phyloP scores from a whole-genome alignment of 2,797 vertebrate genomes.

The Staurois parvus region DNA sequence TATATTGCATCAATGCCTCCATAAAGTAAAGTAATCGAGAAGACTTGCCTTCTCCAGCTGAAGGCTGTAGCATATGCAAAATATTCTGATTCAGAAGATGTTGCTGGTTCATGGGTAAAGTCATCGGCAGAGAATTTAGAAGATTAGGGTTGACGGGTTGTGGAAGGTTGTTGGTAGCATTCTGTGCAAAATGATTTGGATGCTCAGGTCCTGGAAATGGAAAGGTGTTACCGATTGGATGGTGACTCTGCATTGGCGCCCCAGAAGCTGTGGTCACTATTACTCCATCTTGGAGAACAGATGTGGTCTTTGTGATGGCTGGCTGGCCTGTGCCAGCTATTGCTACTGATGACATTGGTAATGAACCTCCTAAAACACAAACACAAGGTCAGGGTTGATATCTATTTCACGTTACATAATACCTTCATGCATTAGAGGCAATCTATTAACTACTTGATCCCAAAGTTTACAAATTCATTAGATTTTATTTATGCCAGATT shows the following conservation, averaged over 20 bases:
- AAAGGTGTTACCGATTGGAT: conserved; percentile 77
- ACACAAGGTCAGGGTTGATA: background rate
- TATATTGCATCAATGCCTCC: background rate
- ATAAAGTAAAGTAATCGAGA: background rate
- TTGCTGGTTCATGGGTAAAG: conserved; percentile 83
- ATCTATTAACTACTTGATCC: background rate
- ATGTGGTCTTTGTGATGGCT: conserved; percentile 83
- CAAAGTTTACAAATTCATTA: background rate
- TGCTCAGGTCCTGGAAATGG: conserved; percentile 79
- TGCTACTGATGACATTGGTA: conserved; percentile 77
- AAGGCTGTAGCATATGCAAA: conserved; percentile 83
- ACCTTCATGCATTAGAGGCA: background rate
- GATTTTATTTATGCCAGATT: background rate
- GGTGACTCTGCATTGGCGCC: conserved; percentile 77
- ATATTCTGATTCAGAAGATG: conserved; percentile 87
- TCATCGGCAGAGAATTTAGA: conserved; percentile 80
- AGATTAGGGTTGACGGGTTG: conserved; percentile 82
- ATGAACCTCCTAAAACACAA: conserved; percentile 70
- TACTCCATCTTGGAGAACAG: conserved; percentile 81
- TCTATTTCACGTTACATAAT: background rate
- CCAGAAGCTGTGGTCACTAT: conserved; percentile 82
- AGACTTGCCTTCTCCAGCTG: conserved; percentile 82
- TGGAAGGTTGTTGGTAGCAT: conserved; percentile 78
- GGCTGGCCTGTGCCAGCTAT: conserved; percentile 81
- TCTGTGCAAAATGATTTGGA: conserved; percentile 79